These are phyloP conservation scores for Trichogramma evanescens DNA, from an alignment of 2,888 invertebrate genomes.

Conservation along the genomic window DNA sequence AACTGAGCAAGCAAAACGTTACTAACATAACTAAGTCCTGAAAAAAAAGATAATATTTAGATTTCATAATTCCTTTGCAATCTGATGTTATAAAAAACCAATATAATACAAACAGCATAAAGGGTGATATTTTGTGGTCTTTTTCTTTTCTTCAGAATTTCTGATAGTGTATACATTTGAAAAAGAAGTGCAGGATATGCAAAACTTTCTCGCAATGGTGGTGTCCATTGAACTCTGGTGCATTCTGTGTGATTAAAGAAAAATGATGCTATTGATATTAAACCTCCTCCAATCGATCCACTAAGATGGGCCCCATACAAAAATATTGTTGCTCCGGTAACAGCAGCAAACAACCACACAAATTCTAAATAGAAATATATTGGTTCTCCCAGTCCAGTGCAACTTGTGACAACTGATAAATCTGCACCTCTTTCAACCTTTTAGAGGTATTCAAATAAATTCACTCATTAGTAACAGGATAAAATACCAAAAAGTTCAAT, in stretches of 20 bases:
- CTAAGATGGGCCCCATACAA: slow-evolving; percentile 62
- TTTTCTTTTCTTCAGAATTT: slow-evolving; percentile 26
- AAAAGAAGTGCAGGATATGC: slow-evolving; percentile 72
- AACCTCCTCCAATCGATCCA: slow-evolving; percentile 66
- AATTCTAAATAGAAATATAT: slow-evolving; percentile 75
- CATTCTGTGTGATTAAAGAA: slow-evolving; percentile 78
- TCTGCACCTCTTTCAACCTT: slow-evolving; percentile 59
- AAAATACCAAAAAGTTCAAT: not conserved
- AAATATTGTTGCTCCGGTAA: slow-evolving; percentile 64
- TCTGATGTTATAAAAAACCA: not conserved
- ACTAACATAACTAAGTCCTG: slow-evolving; percentile 12
- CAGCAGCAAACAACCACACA: slow-evolving; percentile 67
- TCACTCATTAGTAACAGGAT: not conserved
- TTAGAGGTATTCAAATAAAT: not conserved
- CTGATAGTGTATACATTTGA: slow-evolving; percentile 63
- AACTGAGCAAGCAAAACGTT: slow-evolving; percentile 49
- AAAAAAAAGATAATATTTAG: slow-evolving; percentile 1
- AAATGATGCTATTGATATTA: slow-evolving; percentile 64
- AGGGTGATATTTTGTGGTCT: slow-evolving; percentile 21
- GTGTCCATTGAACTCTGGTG: slow-evolving; percentile 80
- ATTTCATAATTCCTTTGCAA: not conserved
- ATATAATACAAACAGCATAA: slow-evolving; percentile 25
- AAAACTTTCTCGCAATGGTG: slow-evolving; percentile 79
- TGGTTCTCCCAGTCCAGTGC: slow-evolving; percentile 74
- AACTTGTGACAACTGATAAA: slow-evolving; percentile 60